These are phyloP conservation scores for Manacus vitellinus DNA, from an alignment of 2,113 vertebrate genomes.

Conservation along the genomic window DNA sequence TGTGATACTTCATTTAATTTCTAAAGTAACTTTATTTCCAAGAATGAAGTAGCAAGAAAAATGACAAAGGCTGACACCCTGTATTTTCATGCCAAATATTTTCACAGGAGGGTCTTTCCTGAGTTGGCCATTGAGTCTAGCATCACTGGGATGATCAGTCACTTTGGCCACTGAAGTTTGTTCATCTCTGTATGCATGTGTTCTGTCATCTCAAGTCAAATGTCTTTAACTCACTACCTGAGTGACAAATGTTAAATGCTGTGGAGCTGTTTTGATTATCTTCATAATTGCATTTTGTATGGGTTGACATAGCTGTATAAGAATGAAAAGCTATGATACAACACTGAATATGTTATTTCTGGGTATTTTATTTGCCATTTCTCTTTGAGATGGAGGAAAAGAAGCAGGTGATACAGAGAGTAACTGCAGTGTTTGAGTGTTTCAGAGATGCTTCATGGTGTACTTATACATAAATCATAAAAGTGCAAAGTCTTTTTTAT, in stretches of 20 bases:
- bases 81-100: neutral
- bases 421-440: neutral
- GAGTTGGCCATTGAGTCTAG: accelerated
- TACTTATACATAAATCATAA: neutral
- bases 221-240: neutral
- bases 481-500: neutral
- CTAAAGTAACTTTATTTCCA: neutral
- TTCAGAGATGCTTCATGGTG: neutral
- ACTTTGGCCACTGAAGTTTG: neutral
- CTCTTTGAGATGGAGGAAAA: neutral
- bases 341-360: neutral
- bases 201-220: neutral
- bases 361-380: neutral
- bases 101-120: neutral
- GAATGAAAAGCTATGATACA: neutral
- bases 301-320: neutral
- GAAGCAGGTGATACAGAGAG: neutral
- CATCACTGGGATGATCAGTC: neutral
- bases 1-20: neutral
- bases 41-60: neutral
- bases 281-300: neutral
- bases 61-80: neutral
- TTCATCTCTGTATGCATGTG: neutral
- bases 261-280: neutral
- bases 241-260: neutral